Evolutionary conservation across 2,888 invertebrate genomes (phyloP).

Genomic region (Priocnemis perturbator): DNA sequence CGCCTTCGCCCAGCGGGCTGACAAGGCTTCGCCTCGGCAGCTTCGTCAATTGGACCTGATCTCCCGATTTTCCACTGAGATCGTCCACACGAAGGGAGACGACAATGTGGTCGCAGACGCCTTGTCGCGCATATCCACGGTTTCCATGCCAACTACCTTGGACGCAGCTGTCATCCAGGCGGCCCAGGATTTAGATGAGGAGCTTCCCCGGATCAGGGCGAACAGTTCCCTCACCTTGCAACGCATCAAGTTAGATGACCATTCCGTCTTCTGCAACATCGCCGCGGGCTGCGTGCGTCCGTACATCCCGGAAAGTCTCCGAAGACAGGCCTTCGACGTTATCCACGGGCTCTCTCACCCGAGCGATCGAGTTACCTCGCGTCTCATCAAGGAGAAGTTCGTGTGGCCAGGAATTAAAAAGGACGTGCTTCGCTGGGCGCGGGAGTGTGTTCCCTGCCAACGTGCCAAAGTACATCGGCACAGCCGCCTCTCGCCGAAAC

Average conservation of each 20-base stretch:
- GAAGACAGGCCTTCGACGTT: slow-evolving; percentile 34
- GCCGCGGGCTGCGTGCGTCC: slow-evolving; percentile 38
- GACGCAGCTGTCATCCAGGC: background rate
- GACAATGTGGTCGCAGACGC: slow-evolving; percentile 20
- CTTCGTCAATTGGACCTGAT: no score
- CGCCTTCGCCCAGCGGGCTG: no score
- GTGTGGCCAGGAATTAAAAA: no score
- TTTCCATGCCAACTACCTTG: slow-evolving; percentile 8
- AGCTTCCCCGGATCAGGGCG: background rate
- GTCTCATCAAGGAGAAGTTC: slow-evolving; percentile 19
- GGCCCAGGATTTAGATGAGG: background rate
- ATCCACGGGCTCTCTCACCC: slow-evolving; percentile 21
- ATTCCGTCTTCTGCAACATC: slow-evolving; percentile 45
- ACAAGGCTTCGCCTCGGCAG: slow-evolving; percentile 9
- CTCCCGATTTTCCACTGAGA: slow-evolving; percentile 7
- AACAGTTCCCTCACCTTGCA: background rate
- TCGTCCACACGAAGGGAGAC: slow-evolving; percentile 5
- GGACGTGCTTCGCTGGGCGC: slow-evolving; percentile 50
- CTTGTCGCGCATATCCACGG: background rate
- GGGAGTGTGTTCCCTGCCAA: slow-evolving; percentile 54
- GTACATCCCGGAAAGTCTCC: slow-evolving; percentile 42
- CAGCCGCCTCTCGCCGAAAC: slow-evolving; percentile 12
- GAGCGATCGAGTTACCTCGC: slow-evolving; percentile 1
- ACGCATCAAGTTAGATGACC: background rate
- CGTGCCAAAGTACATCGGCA: slow-evolving; percentile 52